Base-by-base conservation (phyloP, 2,888 invertebrate species). In the Cerceris rybyensis region DNA sequence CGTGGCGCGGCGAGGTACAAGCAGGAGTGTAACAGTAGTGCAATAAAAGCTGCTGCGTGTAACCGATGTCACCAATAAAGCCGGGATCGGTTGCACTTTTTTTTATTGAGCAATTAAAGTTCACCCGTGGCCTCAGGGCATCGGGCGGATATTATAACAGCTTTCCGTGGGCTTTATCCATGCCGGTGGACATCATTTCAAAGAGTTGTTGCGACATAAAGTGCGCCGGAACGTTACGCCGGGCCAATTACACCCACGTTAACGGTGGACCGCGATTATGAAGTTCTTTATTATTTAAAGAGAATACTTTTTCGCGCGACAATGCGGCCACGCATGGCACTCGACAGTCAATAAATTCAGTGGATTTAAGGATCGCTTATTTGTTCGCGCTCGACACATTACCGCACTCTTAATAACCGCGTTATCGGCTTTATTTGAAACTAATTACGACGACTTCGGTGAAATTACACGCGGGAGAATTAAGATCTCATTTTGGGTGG, bases 101-200 rank as follows among this genome's bases (percentile, higher is more conserved):
- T 79, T 85, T 85, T 85, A 85, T 85, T 75, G 81, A 74, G 73
- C 85, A 85, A 83, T 85, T 85, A 85, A 81, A 81, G 74, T 72
- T 76, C 64, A 63, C 49, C 75, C 57, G 55, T 28, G 58, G 70
- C 57, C 75, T 70, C 74, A 73, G 55, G 58, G 73, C 68, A 41
- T 69, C 77, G 68, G 75, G 28, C 28, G 28, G 69, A 79, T 75
- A 73, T 84, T 75, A 71, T 75, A 80, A 78, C 76, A 69, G 28
- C 72, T 75, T 58, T 70, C 65, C 42, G n/a, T 52, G 13, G 52
- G 67, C 55, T 59, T 75, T 80, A 72, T 70, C 58, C 75, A 11
- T 41, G 49, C 58, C 42, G 17, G 69, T 42, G 70, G 63, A 64
- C 82, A 59, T 28, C 78, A 58, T 71, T 69, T 70, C 70, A 43